Base-by-base conservation (phyloP, 1,140 invertebrate species). In the Hestina assimilis region DNA sequence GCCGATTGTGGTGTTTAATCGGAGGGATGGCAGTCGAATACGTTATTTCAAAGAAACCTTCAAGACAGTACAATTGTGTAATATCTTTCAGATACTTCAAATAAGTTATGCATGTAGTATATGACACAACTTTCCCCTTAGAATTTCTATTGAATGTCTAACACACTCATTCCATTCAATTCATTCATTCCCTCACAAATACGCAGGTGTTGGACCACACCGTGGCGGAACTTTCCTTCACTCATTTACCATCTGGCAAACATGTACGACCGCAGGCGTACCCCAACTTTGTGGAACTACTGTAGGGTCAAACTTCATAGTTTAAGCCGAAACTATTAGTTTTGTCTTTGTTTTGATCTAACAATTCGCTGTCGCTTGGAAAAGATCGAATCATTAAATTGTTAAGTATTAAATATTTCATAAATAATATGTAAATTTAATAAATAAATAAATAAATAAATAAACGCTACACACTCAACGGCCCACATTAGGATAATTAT, bases 271-370 rank as follows among this genome's bases (percentile, higher is more conserved):
- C 43, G 43, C 43, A 46, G 26, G 28, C 26, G 43, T 31, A 12
- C 4, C 14, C 43, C 26, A 46, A 46, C 43, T 31, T 46, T 46
- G 28, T 31, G 11, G 15, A 31, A 29, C 26, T 31, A 31, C 26
- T 31, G 31, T 29, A 46, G 43, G 26, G 43, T 26, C 26, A 46
- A 46, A 31, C 26, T 46, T 46, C 43, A 9, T 46, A 17, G 11
- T 19, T 29, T 19, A 9, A 23, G 4, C 26, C 43, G n/a, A 31
- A 46, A 46, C 26, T 46, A 15, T 15, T 46, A 46, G 26, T 31
- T 46, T 46, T 33, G 31, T 33, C 31, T 2, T 14, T 33, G 31
- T 33, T 33, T 33, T 33, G 31, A 33, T 33, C 31, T 12, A 33
- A 33, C 12, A 14, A 28, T 15, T 33, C 31, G 6, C 6, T 11